These are phyloP conservation scores for Phenganax stokvisi DNA, from an alignment of 92 coral and sea anemone genomes.

Conservation along the genomic window DNA sequence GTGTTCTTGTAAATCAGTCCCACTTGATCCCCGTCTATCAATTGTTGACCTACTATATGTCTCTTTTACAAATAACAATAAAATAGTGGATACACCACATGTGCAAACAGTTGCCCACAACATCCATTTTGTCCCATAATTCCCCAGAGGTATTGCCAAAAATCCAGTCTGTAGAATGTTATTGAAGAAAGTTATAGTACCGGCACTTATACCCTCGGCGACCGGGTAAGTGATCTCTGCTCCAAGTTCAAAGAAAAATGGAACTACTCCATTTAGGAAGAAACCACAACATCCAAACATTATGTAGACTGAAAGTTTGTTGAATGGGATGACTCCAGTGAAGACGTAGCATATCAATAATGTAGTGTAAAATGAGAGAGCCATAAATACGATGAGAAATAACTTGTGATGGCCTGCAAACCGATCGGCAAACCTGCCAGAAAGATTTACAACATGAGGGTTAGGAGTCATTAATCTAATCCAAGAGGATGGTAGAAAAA, in stretches of 20 bases:
- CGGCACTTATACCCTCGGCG: conserved; percentile 94
- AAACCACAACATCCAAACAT: conserved; percentile 67
- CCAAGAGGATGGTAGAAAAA: too few relatives aligned
- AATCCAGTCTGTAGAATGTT: conserved; percentile 73
- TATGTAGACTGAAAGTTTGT: conserved; percentile 56
- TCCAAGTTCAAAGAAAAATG: conserved; percentile 76
- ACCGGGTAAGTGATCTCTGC: conserved; percentile 93
- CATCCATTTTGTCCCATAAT: conserved; percentile 93
- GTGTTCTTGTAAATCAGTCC: too few relatives aligned
- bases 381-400: conserved; percentile 61
- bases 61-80: conserved; percentile 58
- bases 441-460: not conserved
- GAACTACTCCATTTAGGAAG: conserved; percentile 70
- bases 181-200: conserved; percentile 69
- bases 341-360: conserved; percentile 72
- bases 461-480: not conserved
- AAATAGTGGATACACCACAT: conserved; percentile 60
- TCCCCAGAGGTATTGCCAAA: conserved; percentile 81
- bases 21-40: conserved; percentile 36
- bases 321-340: conserved; percentile 71
- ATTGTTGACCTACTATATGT: conserved; percentile 64
- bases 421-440: conserved; percentile 80
- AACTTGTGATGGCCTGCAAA: conserved; percentile 68
- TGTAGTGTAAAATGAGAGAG: conserved; percentile 61
- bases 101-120: conserved; percentile 81